Evolutionary conservation across 2,888 invertebrate genomes (phyloP), one percentile per base, ranked within the genome.

Genomic region (Machimus rusticus): DNA sequence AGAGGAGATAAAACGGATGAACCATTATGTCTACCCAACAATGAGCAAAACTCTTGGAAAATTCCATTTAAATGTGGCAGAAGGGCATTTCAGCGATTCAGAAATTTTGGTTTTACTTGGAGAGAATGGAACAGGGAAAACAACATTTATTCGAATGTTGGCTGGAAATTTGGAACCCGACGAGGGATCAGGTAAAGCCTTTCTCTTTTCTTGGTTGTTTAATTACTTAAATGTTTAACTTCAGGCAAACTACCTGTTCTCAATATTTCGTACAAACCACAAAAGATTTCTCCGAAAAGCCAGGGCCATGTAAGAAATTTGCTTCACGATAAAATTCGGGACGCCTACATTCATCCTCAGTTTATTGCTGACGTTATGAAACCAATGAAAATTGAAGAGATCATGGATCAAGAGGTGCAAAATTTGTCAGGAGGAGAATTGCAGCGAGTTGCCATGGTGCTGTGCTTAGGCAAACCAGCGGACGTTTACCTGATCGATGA

Each of bases 111-210:
- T 99, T 12, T 94, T 99, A 92, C 94, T 99, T 88, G 97, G 97
- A 66, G 99, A 99, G 93, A 99, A 99, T 92, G 99, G 99, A 89
- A 99, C 99, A 34, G 99, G 99, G 78, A 99, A 99, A 93, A 99
- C 99, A 0, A 99, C 99, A 8, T 99, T 99, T 92, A 99, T 99
- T 91, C 94, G 99, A 91, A 98, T 99, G 98, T 94, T 99, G 91
- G 99, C 99, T 90, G 99, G 99, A 84, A 97, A 98, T 91, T 94
- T 99, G 91, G 95, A 96, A 90, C 97, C 99, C 1, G 99, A 99
- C 93, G 96, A 94, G 90, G 91, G 91, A 37, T 90, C 90, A 79
- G 95, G 94, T 92, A 92, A 91, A 74, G 55, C 23, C 12, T 8
- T 1, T 9, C 1, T 57, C 1, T 23, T 23, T 66, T 66, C 3